Base-by-base conservation (phyloP, 2,797 vertebrate species). In the Esox lucius region DNA sequence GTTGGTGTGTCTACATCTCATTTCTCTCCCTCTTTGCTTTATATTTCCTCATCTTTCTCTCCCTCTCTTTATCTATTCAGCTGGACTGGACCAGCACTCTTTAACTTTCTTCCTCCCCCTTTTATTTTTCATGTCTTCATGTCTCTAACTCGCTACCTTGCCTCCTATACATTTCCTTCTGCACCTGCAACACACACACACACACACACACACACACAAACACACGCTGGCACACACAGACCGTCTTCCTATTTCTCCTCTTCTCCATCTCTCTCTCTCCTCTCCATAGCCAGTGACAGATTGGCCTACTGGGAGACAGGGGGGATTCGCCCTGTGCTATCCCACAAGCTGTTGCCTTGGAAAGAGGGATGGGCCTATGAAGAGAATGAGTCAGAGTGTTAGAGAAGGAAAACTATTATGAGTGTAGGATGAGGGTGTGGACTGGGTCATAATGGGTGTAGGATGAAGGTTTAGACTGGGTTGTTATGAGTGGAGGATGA, bases 331-430 rank as follows among this genome's bases (percentile, higher is more conserved):
- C 88, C 73, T 61, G 53, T 61, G 71, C 61, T 85, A 85, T 85
- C 79, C 71, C 81, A 66, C 86, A 84, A 81, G 81, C 87, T 88
- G 87, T 86, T 86, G 80, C 78, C 76, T 75, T 85, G 78, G 85
- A 86, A 87, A 31, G 39, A 4, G n/a, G 7, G 19, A 65, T 17
- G 1, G 53, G 16, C 17, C 3, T 26, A 31, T 61, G 42, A 31
- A 15, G 42, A 49, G 26, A 73, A 48, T 28, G 62, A 19, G 74
- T 53, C 0, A n/a, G 28, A 16, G 68, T 35, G 64, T 66, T 31
- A 66, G 17, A 31, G 62, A n/a, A 6, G n/a, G 28, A 59, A 69
- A 59, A 42, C 51, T 68, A 76, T 62, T 73, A 24, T 46, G 75
- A 26, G 1, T 22, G 26, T 22, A n/a, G 24, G 69, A 33, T 48